Base-by-base conservation (phyloP, 2,888 invertebrate genomes). In the Elysia crispata region DNA sequence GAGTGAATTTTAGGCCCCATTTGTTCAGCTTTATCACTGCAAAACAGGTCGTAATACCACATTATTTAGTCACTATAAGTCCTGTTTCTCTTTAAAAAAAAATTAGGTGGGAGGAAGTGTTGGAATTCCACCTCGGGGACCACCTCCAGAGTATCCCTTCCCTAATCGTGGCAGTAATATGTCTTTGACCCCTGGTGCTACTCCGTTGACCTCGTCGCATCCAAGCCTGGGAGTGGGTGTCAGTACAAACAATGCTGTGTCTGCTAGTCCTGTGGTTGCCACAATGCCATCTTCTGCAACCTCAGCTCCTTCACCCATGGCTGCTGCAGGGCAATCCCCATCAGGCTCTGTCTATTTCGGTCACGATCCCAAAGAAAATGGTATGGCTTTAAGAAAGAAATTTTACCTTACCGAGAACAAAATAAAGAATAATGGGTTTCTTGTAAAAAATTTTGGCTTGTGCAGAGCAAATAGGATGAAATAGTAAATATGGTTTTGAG, bases 341-440 rank as follows among this genome's bases (percentile, higher is more conserved):
- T 67, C 72, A 81, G 23, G 84, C 13, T 74, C 86, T 11, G 77
- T 83, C 15, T 89, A 88, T 82, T 87, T 87, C 85, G 90, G 98
- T 0, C 98, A 98, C 93, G 98, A 98, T 93, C 97, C 97, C 18
- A 96, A 96, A 91, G 93, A 97, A 70, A 97, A 96, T 93, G 91
- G 94, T 94, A 89, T 87, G 41, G n/a, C n/a, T n/a, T n/a, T n/a
- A n/a, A n/a, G n/a, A n/a, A n/a, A n/a, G n/a, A n/a, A n/a, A n/a
- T n/a, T n/a, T n/a, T n/a, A n/a, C n/a, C n/a, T n/a, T n/a, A n/a
- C n/a, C n/a, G n/a, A n/a, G n/a, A n/a, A n/a, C n/a, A n/a, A n/a
- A n/a, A n/a, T n/a, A n/a, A n/a, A n/a, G n/a, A n/a, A n/a, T n/a
- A n/a, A n/a, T n/a, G n/a, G n/a, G n/a, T n/a, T n/a, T n/a, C n/a